These are phyloP conservation scores for Cinara cedri DNA, from an alignment of 2,888 invertebrate genomes.

Conservation along the genomic window DNA sequence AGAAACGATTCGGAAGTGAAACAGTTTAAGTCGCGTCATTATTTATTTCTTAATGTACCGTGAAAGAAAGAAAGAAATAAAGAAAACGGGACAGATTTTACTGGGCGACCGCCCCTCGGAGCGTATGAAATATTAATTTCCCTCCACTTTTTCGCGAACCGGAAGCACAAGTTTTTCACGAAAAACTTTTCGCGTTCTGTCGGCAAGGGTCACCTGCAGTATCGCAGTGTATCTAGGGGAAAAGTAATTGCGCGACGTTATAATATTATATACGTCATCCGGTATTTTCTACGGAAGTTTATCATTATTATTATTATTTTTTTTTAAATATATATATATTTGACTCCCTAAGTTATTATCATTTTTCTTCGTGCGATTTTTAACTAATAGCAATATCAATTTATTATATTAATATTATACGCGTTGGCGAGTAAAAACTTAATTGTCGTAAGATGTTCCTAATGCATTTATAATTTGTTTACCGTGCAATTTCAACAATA, in stretches of 20 bases:
- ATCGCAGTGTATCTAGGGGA: not conserved
- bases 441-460: no score
- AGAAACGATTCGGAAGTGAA: constrained; percentile 46
- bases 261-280: constrained; percentile 39
- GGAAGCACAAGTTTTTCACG: constrained; percentile 51
- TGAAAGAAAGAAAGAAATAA: constrained; percentile 26
- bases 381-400: no score
- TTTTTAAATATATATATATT: not conserved
- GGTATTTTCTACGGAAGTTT: constrained; percentile 30
- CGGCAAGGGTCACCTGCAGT: constrained; percentile 49
- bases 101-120: constrained; percentile 2
- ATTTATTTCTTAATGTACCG: constrained; percentile 56
- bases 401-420: no score
- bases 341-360: not conserved
- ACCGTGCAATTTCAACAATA: no score
- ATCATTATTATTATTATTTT: not conserved
- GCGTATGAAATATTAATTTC: constrained; percentile 57
- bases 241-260: constrained; percentile 44
- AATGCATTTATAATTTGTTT: no score
- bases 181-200: constrained; percentile 39
- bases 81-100: constrained; percentile 46
- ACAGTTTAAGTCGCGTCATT: constrained; percentile 53
- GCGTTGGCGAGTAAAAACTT: no score
- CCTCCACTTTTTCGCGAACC: constrained; percentile 34
- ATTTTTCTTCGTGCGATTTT: no score